Evolutionary conservation across 1,140 invertebrate species (phyloP).

Genomic region (Hylaeus anthracinus): DNA sequence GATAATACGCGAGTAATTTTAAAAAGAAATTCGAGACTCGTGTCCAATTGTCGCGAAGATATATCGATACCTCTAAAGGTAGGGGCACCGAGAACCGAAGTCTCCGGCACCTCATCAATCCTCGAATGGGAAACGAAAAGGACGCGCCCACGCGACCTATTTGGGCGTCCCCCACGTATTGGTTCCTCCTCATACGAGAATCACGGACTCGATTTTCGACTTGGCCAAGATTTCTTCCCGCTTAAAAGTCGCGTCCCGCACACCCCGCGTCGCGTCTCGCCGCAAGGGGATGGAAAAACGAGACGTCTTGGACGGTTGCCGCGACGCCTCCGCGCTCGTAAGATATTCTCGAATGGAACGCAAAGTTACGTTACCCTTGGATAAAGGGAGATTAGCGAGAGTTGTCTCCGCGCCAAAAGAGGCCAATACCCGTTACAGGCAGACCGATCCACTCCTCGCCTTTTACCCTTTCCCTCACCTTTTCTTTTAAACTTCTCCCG

Average conservation of each 20-base stretch:
- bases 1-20: too few relatives aligned
- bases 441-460: slow-evolving; percentile 38
- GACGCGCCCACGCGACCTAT: slow-evolving; percentile 11
- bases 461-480: slow-evolving; percentile 24
- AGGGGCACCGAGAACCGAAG: neutral
- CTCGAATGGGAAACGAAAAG: slow-evolving; percentile 11
- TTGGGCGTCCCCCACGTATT: neutral
- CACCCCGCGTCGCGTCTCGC: neutral
- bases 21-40: too few relatives aligned
- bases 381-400: slow-evolving; percentile 69
- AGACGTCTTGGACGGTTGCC: slow-evolving; percentile 57
- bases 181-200: neutral
- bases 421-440: slow-evolving; percentile 62
- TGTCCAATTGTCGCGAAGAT: too few relatives aligned
- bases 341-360: slow-evolving; percentile 64
- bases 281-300: slow-evolving; percentile 29
- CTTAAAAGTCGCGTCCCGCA: slow-evolving; percentile 19
- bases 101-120: neutral
- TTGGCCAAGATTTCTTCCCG: slow-evolving; percentile 39
- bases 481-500: slow-evolving; percentile 9
- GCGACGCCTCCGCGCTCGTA: slow-evolving; percentile 54
- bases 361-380: slow-evolving; percentile 62
- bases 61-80: too few relatives aligned
- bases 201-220: slow-evolving; percentile 41
- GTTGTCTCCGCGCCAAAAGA: slow-evolving; percentile 68